phyloP scores from a whole-genome alignment of 2,113 vertebrate genomes.

The Psilopogon haemacephalus region DNA sequence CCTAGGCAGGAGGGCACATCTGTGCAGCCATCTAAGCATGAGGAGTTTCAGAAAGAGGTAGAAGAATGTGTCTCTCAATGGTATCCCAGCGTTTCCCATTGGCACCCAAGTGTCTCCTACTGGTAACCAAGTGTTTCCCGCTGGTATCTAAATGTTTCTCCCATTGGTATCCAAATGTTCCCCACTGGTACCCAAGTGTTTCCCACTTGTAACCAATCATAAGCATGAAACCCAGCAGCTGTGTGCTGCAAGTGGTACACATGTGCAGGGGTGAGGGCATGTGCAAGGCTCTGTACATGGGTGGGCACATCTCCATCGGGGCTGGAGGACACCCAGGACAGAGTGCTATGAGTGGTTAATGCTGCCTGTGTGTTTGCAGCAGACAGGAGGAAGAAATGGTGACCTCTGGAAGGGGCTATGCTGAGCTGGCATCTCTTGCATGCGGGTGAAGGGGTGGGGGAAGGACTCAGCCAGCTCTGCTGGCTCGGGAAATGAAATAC shows the following conservation, averaged over 20 bases:
- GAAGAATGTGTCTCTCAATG: neutral
- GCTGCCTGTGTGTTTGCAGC: neutral
- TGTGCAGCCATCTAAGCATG: too few species aligned
- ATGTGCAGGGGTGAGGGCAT: fast-evolving
- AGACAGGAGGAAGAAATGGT: neutral
- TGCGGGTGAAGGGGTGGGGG: neutral
- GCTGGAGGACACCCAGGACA: neutral
- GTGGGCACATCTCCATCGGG: fast-evolving
- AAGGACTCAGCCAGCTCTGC: neutral
- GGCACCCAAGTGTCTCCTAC: neutral
- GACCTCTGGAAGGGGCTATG: conserved; percentile 59
- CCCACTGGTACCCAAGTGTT: neutral
- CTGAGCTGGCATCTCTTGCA: conserved; percentile 57
- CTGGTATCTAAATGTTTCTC: neutral
- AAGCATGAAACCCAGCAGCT: neutral
- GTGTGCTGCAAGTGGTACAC: neutral
- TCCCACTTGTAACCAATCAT: neutral
- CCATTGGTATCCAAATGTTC: neutral
- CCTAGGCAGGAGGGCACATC: neutral
- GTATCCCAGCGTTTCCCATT: neutral
- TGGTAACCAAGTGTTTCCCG: neutral
- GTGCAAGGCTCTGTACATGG: neutral
- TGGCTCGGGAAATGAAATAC: conserved; percentile 60
- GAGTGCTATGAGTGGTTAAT: neutral
- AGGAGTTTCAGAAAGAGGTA: neutral